Evolutionary conservation across 2,113 vertebrate genomes (phyloP).

Genomic region (Nerophis lumbriciformis): DNA sequence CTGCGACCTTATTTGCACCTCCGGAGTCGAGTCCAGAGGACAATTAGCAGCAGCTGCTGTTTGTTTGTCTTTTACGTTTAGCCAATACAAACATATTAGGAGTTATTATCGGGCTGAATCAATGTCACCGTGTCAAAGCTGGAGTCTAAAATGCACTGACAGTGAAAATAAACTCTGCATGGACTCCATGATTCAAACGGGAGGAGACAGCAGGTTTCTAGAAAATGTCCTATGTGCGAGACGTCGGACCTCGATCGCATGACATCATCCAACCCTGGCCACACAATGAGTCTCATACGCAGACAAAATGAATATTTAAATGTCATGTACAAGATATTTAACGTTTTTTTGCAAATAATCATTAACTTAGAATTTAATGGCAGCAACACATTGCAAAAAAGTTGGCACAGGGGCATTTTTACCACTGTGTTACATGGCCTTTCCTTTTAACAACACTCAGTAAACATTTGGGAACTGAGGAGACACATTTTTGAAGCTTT

Average conservation of each 20-base stretch:
- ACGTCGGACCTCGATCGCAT: background rate
- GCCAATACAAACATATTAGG: background rate
- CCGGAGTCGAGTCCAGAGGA: constrained; percentile 15
- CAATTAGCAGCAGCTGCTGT: constrained; percentile 20
- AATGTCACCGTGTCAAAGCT: background rate
- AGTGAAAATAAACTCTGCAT: constrained; percentile 36
- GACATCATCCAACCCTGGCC: background rate
- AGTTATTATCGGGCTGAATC: constrained; percentile 1
- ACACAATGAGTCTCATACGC: background rate
- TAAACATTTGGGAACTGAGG: too few species aligned
- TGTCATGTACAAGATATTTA: too few species aligned
- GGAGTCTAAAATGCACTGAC: background rate
- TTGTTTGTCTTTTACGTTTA: constrained; percentile 7
- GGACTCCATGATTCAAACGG: constrained; percentile 49
- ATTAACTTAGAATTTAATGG: too few species aligned
- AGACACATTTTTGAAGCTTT: too few species aligned
- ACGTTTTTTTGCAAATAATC: too few species aligned
- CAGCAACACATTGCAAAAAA: too few species aligned
- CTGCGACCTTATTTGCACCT: constrained; percentile 22
- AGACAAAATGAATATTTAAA: background rate
- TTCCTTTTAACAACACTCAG: too few species aligned
- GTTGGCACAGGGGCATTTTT: too few species aligned
- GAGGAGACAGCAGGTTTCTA: constrained; percentile 9
- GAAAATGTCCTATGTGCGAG: background rate
- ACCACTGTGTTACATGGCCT: too few species aligned